These are phyloP conservation scores for Dryas iulia DNA, from an alignment of 1,140 invertebrate species.

Conservation along the genomic window DNA sequence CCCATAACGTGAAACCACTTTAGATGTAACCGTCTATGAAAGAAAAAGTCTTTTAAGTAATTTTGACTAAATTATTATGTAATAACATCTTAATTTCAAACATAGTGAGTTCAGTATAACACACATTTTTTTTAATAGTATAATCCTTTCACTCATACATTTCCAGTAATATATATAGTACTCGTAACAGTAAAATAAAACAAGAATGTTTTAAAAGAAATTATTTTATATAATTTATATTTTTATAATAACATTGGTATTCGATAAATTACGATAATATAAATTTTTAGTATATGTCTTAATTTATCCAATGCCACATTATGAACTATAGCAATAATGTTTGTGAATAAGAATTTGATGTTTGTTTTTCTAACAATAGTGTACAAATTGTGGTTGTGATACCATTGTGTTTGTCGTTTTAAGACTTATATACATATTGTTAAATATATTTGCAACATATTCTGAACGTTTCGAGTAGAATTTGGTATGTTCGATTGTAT, in stretches of 20 bases:
- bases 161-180: too few relatives aligned
- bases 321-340: slow-evolving; percentile 4
- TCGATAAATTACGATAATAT: background rate
- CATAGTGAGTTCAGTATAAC: too few relatives aligned
- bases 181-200: too few relatives aligned
- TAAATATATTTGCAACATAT: background rate
- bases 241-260: slow-evolving; percentile 20
- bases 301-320: background rate
- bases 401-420: slow-evolving; percentile 1
- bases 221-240: slow-evolving; percentile 3
- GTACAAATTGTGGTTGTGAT: slow-evolving; percentile 35
- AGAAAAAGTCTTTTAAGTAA: too few relatives aligned
- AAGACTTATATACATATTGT: background rate
- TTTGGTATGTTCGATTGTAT: background rate
- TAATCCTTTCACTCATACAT: too few relatives aligned
- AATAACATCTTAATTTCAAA: too few relatives aligned
- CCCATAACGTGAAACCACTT: too few relatives aligned
- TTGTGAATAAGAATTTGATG: slow-evolving; percentile 18
- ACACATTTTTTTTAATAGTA: too few relatives aligned
- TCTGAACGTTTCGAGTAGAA: background rate
- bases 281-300: background rate
- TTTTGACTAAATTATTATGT: too few relatives aligned
- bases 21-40: too few relatives aligned
- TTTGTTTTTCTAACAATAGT: slow-evolving; percentile 9
- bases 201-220: background rate